A percentile compares a stretch with the other conserved stretches of the same genome.
phyloP scores from a whole-genome alignment of 2,113 vertebrate species.

The Caranx melampygus region DNA sequence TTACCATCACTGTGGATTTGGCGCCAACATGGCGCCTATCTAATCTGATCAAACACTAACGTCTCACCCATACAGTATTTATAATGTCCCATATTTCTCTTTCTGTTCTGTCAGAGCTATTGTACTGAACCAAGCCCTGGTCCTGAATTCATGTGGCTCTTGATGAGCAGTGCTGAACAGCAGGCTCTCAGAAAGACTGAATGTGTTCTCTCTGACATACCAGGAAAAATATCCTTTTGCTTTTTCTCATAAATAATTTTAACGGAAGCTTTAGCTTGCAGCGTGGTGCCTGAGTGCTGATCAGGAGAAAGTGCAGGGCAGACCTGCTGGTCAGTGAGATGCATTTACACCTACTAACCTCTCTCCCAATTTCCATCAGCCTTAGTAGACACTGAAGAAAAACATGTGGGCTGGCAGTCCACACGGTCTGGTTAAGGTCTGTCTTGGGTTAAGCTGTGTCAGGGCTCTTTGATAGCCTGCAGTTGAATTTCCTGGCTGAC shows the following conservation, averaged over 20 bases:
- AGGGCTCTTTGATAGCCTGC: conserved; percentile 35
- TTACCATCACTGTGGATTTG: conserved; percentile 22
- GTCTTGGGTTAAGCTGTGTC: conserved; percentile 46
- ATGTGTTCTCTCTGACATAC: conserved; percentile 8
- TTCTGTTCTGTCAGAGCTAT: background rate
- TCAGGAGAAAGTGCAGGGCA: background rate
- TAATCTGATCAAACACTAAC: conserved; percentile 36
- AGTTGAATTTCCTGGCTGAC: conserved; percentile 29
- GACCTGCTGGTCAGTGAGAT: background rate
- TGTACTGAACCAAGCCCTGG: background rate
- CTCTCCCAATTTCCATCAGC: conserved; percentile 6
- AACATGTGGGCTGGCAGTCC: conserved; percentile 12
- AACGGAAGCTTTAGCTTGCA: conserved; percentile 7
- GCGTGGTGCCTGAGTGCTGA: conserved; percentile 28
- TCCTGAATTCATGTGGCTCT: conserved; percentile 16
- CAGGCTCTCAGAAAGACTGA: conserved; percentile 23
- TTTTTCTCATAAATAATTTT: conserved; percentile 50
- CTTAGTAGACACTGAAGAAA: conserved; percentile 17
- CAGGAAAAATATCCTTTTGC: conserved; percentile 8
- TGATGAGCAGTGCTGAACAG: conserved; percentile 13
- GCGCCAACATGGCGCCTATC: conserved; percentile 11
- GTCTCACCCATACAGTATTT: conserved; percentile 24
- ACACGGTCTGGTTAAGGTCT: conserved; percentile 8
- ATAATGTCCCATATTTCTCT: conserved; percentile 12
- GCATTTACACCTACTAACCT: conserved; percentile 32